Percentiles rank a stretch among this genome's conserved stretches.
These are phyloP conservation scores for Hypsibius dujardini DNA, from an alignment of 1,140 invertebrate genomes.

Conservation along the genomic window DNA sequence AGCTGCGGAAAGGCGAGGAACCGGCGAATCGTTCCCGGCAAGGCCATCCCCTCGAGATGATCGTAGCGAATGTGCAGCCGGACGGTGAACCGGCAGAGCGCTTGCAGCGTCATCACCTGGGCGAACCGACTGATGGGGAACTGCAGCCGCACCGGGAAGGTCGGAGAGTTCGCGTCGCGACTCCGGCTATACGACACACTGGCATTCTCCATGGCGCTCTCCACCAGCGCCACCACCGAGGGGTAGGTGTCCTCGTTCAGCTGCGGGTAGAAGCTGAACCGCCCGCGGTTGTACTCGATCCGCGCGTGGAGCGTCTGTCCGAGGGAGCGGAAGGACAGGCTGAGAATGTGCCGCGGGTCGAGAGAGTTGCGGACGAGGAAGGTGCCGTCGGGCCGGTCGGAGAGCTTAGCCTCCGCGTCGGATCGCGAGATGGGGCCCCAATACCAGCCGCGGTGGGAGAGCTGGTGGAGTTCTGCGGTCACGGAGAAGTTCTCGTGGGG, in stretches of 20 bases:
- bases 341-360: slow-evolving; percentile 48
- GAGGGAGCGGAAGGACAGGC: slow-evolving; percentile 52
- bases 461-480: slow-evolving; percentile 39
- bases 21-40: slow-evolving; percentile 47
- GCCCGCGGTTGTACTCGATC: slow-evolving; percentile 47
- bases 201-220: slow-evolving; percentile 48
- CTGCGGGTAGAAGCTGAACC: slow-evolving; percentile 45
- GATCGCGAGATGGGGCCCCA: slow-evolving; percentile 46
- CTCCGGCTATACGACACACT: slow-evolving; percentile 55
- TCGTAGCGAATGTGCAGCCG: slow-evolving; percentile 49
- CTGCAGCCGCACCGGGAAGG: slow-evolving; percentile 52
- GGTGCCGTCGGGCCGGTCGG: slow-evolving; percentile 53
- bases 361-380: slow-evolving; percentile 58
- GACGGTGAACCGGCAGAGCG: slow-evolving; percentile 57
- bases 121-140: slow-evolving; percentile 56
- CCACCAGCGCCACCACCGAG: slow-evolving; percentile 49
- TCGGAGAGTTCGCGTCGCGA: slow-evolving; percentile 44
- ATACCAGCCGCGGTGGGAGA: slow-evolving; percentile 47
- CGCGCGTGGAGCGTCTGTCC: slow-evolving; percentile 51
- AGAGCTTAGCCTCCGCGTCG: slow-evolving; percentile 44
- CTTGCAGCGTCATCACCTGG: slow-evolving; percentile 51
- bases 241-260: slow-evolving; percentile 36
- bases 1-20: slow-evolving; percentile 34
- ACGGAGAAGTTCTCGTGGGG: slow-evolving; percentile 23
- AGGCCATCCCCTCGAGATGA: slow-evolving; percentile 50